phyloP scores from a whole-genome alignment of 2,888 invertebrate genomes.

The Xestoiulus laeticollis region DNA sequence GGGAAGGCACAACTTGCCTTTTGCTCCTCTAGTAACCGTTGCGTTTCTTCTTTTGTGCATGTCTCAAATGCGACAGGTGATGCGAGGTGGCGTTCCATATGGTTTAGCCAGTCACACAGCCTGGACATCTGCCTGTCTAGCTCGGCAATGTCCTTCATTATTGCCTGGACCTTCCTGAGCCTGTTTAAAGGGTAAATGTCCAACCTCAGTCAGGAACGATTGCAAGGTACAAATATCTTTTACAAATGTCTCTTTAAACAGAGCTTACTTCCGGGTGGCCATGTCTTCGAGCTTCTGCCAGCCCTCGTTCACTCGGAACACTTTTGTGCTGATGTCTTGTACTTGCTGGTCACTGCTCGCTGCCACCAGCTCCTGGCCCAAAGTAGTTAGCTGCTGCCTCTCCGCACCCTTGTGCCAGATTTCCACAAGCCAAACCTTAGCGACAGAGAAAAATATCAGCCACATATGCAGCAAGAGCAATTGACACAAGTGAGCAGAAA shows the following conservation, averaged over 20 bases:
- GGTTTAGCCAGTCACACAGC: conserved; percentile 76
- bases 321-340: conserved; percentile 50
- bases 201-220: too few species aligned
- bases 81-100: conserved; percentile 76
- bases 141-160: conserved; percentile 74
- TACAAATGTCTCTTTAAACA: too few species aligned
- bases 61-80: conserved; percentile 75
- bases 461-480: neutral
- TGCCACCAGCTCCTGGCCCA: conserved; percentile 49
- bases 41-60: conserved; percentile 69
- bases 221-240: too few species aligned
- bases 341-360: conserved; percentile 47
- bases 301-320: conserved; percentile 48
- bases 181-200: neutral
- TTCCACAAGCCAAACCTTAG: conserved; percentile 52
- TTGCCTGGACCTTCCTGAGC: conserved; percentile 48
- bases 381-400: conserved; percentile 31
- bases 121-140: conserved; percentile 77
- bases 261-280: conserved; percentile 52
- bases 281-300: conserved; percentile 53
- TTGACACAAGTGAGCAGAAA: neutral
- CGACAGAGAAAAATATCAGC: neutral
- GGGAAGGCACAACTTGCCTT: neutral
- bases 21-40: conserved; percentile 42
- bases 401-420: conserved; percentile 53